A percentile compares a stretch with the other conserved stretches of the same genome.
Evolutionary conservation across 2,888 invertebrate species (phyloP).

Genomic region (Diadromus collaris): DNA sequence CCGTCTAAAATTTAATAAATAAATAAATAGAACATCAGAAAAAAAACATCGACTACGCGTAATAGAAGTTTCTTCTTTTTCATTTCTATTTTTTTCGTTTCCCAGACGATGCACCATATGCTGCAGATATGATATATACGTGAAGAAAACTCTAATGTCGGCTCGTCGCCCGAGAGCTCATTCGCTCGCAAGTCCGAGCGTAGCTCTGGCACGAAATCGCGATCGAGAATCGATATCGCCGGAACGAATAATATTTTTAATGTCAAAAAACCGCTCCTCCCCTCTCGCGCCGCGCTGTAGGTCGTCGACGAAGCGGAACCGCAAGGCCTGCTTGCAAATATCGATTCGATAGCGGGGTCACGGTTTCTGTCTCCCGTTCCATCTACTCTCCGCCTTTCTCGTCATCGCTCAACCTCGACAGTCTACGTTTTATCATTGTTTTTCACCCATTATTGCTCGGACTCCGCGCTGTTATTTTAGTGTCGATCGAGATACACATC

Average conservation of each 20-base stretch:
- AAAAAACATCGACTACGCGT: no score
- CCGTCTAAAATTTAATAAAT: no score
- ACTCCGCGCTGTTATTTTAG: not conserved
- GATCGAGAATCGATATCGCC: constrained; percentile 39
- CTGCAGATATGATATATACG: not conserved
- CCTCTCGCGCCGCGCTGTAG: not conserved
- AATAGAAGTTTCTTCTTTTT: not conserved
- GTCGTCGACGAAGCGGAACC: constrained; percentile 13
- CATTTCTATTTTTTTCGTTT: not conserved
- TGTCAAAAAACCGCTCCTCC: not conserved
- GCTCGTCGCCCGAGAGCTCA: not conserved
- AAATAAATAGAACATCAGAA: no score
- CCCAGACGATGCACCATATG: not conserved
- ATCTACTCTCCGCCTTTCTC: constrained; percentile 25
- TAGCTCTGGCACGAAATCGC: constrained; percentile 2
- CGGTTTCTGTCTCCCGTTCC: constrained; percentile 37
- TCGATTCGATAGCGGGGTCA: constrained; percentile 56
- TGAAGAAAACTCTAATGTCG: not conserved
- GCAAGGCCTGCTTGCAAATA: constrained; percentile 47
- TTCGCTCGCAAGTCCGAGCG: not conserved
- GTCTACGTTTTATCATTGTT: not conserved
- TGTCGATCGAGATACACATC: not conserved
- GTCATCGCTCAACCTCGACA: constrained; percentile 20
- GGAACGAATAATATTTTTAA: constrained; percentile 32
- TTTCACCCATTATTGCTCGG: constrained; percentile 20